Evolutionary conservation across 2,113 vertebrate species (phyloP), one percentile per base, ranked within the genome.

Genomic region (Semnornis frantzii): DNA sequence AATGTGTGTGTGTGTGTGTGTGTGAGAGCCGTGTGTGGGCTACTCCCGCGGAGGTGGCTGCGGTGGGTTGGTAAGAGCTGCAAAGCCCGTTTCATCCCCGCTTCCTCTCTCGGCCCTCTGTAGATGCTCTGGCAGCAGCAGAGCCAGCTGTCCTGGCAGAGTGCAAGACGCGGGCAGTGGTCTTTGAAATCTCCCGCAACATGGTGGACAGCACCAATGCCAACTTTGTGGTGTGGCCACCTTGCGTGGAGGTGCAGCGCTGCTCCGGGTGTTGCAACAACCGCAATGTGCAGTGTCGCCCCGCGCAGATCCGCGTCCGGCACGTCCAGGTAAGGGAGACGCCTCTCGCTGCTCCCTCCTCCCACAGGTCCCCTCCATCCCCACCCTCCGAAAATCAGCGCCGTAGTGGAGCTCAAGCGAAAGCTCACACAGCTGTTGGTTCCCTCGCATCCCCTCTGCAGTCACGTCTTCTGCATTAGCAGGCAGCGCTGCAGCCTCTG

Each of bases 191-290:
- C 88, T 98, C 98, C 9, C 97, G 99, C 50, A 96, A 97, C 92
- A 98, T 99, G 98, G 96, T 99, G 33, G 99, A 99, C 97, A 97
- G 98, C 84, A 98, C 97, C 81, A 99, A 98, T 0, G 98, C 99
- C 93, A 99, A 99, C 97, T 99, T 99, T 34, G 68, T 99, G 95
- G 97, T 99, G 93, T 99, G 98, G 98, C 99, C 99, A 0, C 98
- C 97, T 9, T 99, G 99, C 0, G 99, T 99, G 94, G 99, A 99
- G 97, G 99, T 99, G 93, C 98, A 99, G 97, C 98, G 98, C 55
- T 99, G 99, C 94, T 99, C 99, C 0, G 99, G 99, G n/a, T 99
- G 99, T 91, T 99, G 99, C 96, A 99, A 99, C 98, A 98, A 98
- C 44, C 97, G 97, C 75, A 84, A 93, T 0, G 91, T 98, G 89